Evolutionary conservation across 2,888 invertebrate species (phyloP).

Genomic region (Pseudoips prasinana): DNA sequence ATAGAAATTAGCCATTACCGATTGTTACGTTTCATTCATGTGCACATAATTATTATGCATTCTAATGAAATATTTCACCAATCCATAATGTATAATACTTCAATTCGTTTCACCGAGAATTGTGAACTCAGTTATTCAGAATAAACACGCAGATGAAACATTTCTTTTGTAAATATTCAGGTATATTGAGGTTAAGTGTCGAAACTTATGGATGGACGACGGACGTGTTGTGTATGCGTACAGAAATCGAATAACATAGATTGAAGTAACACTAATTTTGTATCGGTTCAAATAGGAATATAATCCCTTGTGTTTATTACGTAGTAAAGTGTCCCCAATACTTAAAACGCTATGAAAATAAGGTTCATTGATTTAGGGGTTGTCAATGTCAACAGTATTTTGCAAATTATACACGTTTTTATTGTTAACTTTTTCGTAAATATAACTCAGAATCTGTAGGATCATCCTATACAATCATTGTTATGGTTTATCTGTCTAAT

Average conservation of each 20-base stretch:
- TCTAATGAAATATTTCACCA: slow-evolving; percentile 31
- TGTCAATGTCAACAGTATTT: slow-evolving; percentile 58
- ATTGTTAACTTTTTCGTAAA: slow-evolving; percentile 1
- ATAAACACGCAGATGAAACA: slow-evolving; percentile 28
- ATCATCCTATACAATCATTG: no score
- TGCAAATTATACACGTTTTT: slow-evolving; percentile 13
- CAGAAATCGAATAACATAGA: slow-evolving; percentile 18
- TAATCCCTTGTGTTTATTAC: slow-evolving; percentile 10
- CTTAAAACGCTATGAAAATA: slow-evolving; percentile 23
- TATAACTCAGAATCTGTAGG: no score
- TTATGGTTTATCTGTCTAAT: no score
- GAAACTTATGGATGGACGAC: slow-evolving; percentile 55
- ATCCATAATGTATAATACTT: slow-evolving; percentile 12
- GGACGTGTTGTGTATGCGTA: slow-evolving; percentile 41
- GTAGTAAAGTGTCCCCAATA: slow-evolving; percentile 27
- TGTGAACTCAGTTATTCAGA: slow-evolving; percentile 13
- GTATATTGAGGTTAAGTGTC: slow-evolving; percentile 75
- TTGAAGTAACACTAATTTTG: slow-evolving; percentile 11
- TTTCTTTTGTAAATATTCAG: slow-evolving; percentile 52
- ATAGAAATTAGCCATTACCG: slow-evolving; percentile 76
- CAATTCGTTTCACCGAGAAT: slow-evolving; percentile 9
- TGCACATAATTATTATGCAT: slow-evolving; percentile 55
- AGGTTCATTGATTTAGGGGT: slow-evolving; percentile 55
- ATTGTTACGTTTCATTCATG: slow-evolving; percentile 77
- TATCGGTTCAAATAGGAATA: slow-evolving; percentile 1